Base-by-base conservation (phyloP, 2,797 vertebrate genomes). In the Cryptoprocta ferox region DNA sequence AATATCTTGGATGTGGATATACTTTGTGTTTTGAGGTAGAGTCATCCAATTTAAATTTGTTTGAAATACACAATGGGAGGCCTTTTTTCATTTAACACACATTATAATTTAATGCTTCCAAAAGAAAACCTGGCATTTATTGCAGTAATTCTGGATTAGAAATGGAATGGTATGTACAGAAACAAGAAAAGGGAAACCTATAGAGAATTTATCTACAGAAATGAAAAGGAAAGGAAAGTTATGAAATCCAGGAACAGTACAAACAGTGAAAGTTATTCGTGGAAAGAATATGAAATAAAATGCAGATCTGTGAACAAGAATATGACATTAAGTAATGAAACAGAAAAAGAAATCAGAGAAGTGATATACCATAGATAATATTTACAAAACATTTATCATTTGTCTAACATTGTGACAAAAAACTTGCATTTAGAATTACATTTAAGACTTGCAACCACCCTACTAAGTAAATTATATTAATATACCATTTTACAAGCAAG, bases 281-380 rank as follows among this genome's bases (percentile, higher is more conserved):
- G 19, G n/a, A 92, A 88, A 82, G 21, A 73, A 2, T 59, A 81
- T 80, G 21, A 66, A 96, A 68, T 94, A 84, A 91, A 95, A 91
- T 89, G 1, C 9, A 59, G 9, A 97, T 76, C 14, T 37, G 9
- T 93, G 65, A 93, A 30, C 8, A 80, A 93, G 15, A 75, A 78
- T 65, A 45, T 80, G 35, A 81, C 30, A 68, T 70, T 88, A 93
- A 89, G 10, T 11, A 93, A 87, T 70, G 48, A 93, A 94, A 90
- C 56, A 84, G 14, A 65, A n/a, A 48, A 56, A 71, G 50, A 76
- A 70, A 59, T 81, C 21, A 91, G 42, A 87, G 30, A 85, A 70
- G 6, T 28, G 15, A 59, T 18, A 28, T 16, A 70, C 32, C 6
- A 32, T 24, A 78, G 39, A 82, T 21, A 37, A 68, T 90, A 88